phyloP scores from a whole-genome alignment of 2,888 invertebrate genomes.

The Thera britannica region DNA sequence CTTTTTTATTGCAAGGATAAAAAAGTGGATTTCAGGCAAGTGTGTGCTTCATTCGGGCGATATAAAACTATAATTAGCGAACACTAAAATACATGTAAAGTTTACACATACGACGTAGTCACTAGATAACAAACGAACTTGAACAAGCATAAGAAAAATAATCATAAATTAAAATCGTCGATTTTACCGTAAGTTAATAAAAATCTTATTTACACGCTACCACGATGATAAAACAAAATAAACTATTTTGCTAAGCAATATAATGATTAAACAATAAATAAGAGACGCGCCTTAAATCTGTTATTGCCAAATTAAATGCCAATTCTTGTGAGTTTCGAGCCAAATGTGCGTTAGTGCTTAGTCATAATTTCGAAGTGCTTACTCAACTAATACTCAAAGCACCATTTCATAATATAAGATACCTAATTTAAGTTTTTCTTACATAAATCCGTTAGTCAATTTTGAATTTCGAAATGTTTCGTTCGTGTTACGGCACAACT shows the following conservation, averaged over 20 bases:
- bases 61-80: constrained; percentile 49
- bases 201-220: constrained; percentile 80
- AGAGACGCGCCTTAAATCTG: constrained; percentile 42
- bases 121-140: constrained; percentile 78
- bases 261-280: constrained; percentile 69
- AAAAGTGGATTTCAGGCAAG: constrained; percentile 53
- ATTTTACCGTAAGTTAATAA: constrained; percentile 67
- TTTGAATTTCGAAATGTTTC: constrained; percentile 55
- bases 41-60: constrained; percentile 41
- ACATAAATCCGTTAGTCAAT: constrained; percentile 39
- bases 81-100: constrained; percentile 65
- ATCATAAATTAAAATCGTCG: constrained; percentile 49
- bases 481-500: constrained; percentile 37
- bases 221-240: constrained; percentile 61
- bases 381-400: constrained; percentile 83
- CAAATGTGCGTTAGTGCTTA: constrained; percentile 62
- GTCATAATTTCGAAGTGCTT: constrained; percentile 64
- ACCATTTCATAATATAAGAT: constrained; percentile 72
- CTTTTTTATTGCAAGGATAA: not conserved
- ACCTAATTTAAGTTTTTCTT: constrained; percentile 40
- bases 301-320: constrained; percentile 30
- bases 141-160: constrained; percentile 62
- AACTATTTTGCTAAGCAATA: constrained; percentile 76
- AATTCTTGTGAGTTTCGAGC: constrained; percentile 44
- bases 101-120: constrained; percentile 70